phyloP scores from a whole-genome alignment of 2,797 vertebrate species.

The Phoeniculus purpureus region DNA sequence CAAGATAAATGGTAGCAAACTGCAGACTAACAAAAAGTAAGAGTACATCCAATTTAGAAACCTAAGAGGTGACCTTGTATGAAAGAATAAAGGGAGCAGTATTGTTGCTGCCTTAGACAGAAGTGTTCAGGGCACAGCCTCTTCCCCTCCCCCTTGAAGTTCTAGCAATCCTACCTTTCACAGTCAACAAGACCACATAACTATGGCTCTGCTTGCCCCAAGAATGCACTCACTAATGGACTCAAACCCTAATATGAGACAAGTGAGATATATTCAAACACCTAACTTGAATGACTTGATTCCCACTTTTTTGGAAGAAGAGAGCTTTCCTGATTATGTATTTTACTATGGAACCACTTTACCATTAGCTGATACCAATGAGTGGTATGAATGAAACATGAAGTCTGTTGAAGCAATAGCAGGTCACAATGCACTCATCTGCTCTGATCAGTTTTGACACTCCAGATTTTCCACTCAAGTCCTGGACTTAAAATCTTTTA shows the following conservation, averaged over 20 bases:
- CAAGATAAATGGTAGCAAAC: background rate
- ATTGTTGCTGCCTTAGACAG: fast-evolving
- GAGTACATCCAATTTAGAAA: background rate
- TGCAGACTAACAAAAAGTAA: background rate
- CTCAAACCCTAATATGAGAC: background rate
- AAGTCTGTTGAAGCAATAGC: background rate
- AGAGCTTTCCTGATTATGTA: background rate
- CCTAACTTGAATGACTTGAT: background rate
- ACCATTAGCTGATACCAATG: background rate
- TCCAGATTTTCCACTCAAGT: background rate
- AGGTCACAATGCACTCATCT: background rate
- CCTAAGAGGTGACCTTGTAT: background rate
- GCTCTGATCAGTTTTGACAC: background rate
- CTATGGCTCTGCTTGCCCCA: background rate
- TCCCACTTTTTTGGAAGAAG: background rate
- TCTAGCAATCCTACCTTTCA: background rate
- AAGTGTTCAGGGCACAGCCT: background rate
- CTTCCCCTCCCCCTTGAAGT: background rate
- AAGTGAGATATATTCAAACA: background rate
- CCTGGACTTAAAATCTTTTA: background rate
- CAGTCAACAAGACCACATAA: background rate
- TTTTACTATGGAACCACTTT: background rate
- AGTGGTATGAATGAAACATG: background rate
- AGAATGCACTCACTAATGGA: background rate
- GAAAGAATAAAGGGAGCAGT: background rate